A percentile compares a stretch with the other conserved stretches of the same genome.
Evolutionary conservation across 2,797 vertebrate species (phyloP).

Genomic region (Adelosebastes latens): DNA sequence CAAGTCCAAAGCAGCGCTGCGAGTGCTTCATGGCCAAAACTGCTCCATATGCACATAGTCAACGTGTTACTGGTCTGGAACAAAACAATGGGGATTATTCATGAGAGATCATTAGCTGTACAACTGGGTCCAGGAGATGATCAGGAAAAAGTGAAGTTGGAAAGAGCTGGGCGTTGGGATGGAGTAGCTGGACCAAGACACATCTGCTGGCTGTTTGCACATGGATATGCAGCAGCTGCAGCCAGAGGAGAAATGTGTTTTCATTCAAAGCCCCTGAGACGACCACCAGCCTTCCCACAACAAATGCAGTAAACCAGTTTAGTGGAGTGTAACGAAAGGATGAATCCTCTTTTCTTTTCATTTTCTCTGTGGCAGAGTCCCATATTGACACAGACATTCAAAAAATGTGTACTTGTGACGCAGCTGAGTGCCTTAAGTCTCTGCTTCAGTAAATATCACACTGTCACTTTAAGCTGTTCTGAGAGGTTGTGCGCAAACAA

Average conservation of each 20-base stretch:
- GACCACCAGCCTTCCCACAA: constrained; percentile 62
- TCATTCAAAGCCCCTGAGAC: constrained; percentile 66
- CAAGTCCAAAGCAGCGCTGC: constrained; percentile 27
- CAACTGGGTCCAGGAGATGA: constrained; percentile 37
- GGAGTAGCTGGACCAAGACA: constrained; percentile 55
- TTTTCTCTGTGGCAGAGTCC: constrained; percentile 44
- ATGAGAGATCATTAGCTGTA: constrained; percentile 49
- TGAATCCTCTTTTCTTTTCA: constrained; percentile 37
- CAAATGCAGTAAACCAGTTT: constrained; percentile 64
- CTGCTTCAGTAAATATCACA: constrained; percentile 42
- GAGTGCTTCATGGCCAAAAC: constrained; percentile 27
- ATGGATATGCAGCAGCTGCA: constrained; percentile 70
- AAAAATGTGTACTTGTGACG: constrained; percentile 26
- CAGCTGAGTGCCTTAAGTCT: constrained; percentile 24
- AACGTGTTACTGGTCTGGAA: constrained; percentile 47
- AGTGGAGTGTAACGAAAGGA: constrained; percentile 62
- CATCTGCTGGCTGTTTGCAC: constrained; percentile 78
- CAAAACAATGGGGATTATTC: constrained; percentile 47
- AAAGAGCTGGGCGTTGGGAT: constrained; percentile 27
- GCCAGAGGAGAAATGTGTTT: constrained; percentile 67
- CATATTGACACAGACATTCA: constrained; percentile 51
- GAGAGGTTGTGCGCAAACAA: constrained; percentile 22
- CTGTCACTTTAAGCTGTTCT: constrained; percentile 26
- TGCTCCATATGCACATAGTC: constrained; percentile 49
- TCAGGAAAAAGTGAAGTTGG: constrained; percentile 61